These are phyloP conservation scores for Luperina nickerlii DNA, from an alignment of 2,888 invertebrate species.

Conservation along the genomic window DNA sequence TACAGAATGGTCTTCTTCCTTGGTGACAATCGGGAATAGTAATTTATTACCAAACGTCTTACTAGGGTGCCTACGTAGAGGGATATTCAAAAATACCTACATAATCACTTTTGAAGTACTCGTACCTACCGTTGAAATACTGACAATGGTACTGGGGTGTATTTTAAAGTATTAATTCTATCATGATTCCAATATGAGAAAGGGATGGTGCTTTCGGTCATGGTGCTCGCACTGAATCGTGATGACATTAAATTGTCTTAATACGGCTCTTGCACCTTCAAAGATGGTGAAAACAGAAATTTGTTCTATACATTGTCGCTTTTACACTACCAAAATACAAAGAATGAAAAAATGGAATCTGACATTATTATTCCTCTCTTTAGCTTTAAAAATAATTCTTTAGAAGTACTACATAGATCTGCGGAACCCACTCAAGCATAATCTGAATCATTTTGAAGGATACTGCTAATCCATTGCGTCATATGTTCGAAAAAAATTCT, in stretches of 20 bases:
- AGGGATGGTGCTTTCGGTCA: neutral
- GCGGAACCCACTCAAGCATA: too few relatives aligned
- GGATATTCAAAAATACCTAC: neutral
- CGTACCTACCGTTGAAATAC: neutral
- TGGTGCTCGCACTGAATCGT: neutral
- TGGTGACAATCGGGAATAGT: neutral
- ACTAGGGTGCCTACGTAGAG: neutral
- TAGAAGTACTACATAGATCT: too few relatives aligned
- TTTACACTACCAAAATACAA: neutral
- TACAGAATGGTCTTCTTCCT: neutral
- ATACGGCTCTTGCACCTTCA: neutral
- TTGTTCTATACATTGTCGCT: neutral
- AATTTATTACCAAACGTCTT: neutral
- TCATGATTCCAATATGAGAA: neutral
- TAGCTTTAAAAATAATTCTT: neutral
- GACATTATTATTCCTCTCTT: neutral
- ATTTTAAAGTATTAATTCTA: neutral
- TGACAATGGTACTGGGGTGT: neutral
- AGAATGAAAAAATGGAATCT: neutral
- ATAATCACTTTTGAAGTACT: neutral
- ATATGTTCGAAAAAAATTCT: too few relatives aligned
- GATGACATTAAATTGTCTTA: neutral
- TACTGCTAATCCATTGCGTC: too few relatives aligned
- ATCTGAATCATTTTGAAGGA: too few relatives aligned
- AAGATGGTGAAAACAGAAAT: neutral